Evolutionary conservation across 2,888 invertebrate species (phyloP).

Genomic region (Smittia aterrima): DNA sequence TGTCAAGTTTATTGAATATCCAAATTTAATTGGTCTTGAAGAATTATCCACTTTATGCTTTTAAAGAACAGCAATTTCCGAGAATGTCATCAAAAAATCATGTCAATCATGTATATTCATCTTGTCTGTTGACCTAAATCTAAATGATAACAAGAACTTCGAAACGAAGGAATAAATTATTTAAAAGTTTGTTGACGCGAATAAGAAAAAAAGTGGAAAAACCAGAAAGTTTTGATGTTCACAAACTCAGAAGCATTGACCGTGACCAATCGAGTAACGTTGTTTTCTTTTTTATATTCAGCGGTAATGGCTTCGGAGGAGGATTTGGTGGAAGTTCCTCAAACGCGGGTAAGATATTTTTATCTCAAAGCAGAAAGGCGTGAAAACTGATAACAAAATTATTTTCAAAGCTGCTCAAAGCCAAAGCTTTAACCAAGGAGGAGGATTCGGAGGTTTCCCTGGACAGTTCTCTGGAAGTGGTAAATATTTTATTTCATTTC

Average conservation of each 20-base stretch:
- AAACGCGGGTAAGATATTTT: not conserved
- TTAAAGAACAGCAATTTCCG: too few relatives aligned
- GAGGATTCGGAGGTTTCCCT: slow-evolving; percentile 7
- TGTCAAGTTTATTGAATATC: too few relatives aligned
- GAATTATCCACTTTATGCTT: too few relatives aligned
- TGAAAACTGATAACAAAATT: not conserved
- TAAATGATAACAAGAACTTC: too few relatives aligned
- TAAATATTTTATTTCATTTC: not conserved
- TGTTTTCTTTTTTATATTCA: not conserved
- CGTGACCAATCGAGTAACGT: not conserved
- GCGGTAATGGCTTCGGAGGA: not conserved
- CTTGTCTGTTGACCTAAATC: too few relatives aligned
- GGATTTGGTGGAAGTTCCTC: not conserved
- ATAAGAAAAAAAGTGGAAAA: not conserved
- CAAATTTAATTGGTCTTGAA: too few relatives aligned
- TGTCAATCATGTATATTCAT: too few relatives aligned
- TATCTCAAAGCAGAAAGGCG: not conserved
- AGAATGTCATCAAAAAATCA: too few relatives aligned
- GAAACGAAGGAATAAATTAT: not conserved
- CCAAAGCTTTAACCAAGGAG: slow-evolving; percentile 29
- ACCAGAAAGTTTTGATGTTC: not conserved
- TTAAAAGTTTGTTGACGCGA: not conserved
- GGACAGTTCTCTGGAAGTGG: not conserved
- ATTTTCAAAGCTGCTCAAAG: not conserved
- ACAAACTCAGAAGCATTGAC: not conserved